phyloP scores from a whole-genome alignment of 2,797 vertebrate genomes.

The Lepilemur septentrionalis region DNA sequence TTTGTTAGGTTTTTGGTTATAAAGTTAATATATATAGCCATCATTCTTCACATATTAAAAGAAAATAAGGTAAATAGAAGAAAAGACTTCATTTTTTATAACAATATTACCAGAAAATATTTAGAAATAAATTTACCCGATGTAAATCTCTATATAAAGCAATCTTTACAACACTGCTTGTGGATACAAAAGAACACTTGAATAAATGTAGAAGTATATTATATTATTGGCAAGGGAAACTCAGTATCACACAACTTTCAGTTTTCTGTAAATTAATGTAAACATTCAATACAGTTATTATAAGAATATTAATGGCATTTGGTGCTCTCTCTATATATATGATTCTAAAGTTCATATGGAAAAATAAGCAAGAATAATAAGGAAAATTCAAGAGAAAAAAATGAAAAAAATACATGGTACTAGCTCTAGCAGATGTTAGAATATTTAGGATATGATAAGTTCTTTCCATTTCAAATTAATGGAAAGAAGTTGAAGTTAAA shows the following conservation, averaged over 20 bases:
- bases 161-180: background rate
- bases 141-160: background rate
- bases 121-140: constrained; percentile 1
- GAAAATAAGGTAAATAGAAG: background rate
- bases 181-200: background rate
- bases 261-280: background rate
- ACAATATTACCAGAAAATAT: background rate
- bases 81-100: background rate
- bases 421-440: background rate
- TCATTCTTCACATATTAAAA: background rate
- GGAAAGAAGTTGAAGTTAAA: background rate
- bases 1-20: background rate
- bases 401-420: background rate
- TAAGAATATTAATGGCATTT: background rate
- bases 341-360: background rate
- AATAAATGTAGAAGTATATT: background rate
- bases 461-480: background rate
- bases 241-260: background rate
- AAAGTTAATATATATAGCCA: background rate
- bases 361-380: background rate
- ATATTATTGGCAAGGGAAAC: background rate
- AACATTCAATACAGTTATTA: background rate
- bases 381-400: background rate
- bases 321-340: background rate
- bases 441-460: background rate